phyloP scores from a whole-genome alignment of 2,888 invertebrate genomes.

The Romanomermis culicivorax region DNA sequence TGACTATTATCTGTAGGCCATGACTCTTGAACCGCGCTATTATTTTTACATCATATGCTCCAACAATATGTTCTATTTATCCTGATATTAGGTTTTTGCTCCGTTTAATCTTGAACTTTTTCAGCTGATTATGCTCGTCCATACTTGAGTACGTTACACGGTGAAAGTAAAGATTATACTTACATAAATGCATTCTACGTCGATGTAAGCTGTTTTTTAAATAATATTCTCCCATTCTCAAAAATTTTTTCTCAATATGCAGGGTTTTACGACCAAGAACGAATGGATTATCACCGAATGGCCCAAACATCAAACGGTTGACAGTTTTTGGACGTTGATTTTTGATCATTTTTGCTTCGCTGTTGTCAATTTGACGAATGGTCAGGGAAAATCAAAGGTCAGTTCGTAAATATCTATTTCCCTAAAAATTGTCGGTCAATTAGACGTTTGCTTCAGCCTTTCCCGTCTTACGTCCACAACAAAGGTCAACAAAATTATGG shows the following conservation, averaged over 20 bases:
- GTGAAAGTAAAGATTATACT: constrained; percentile 61
- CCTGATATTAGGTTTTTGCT: too few relatives aligned
- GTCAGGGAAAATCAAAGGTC: constrained; percentile 41
- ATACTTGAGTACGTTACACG: constrained; percentile 87
- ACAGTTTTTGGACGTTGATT: constrained; percentile 91
- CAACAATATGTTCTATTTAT: too few relatives aligned
- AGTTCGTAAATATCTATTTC: constrained; percentile 28
- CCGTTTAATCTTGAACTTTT: too few relatives aligned
- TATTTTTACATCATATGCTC: too few relatives aligned
- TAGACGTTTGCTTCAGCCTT: constrained; percentile 41
- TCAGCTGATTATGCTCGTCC: constrained; percentile 91
- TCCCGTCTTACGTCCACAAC: constrained; percentile 44
- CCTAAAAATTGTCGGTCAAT: background rate
- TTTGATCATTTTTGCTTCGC: constrained; percentile 94
- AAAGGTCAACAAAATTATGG: constrained; percentile 28
- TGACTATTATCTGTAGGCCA: too few relatives aligned
- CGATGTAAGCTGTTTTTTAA: constrained; percentile 38
- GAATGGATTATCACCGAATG: constrained; percentile 96
- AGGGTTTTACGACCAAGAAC: constrained; percentile 73
- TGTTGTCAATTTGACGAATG: constrained; percentile 52
- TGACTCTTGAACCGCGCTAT: too few relatives aligned
- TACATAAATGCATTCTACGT: constrained; percentile 97
- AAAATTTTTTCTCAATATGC: constrained; percentile 22
- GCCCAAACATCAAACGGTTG: constrained; percentile 74
- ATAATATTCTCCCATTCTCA: background rate